A percentile compares a stretch with the other conserved stretches of the same genome.
These are phyloP conservation scores for Trinorchestia longiramus DNA, from an alignment of 1,140 invertebrate species.

Conservation along the genomic window DNA sequence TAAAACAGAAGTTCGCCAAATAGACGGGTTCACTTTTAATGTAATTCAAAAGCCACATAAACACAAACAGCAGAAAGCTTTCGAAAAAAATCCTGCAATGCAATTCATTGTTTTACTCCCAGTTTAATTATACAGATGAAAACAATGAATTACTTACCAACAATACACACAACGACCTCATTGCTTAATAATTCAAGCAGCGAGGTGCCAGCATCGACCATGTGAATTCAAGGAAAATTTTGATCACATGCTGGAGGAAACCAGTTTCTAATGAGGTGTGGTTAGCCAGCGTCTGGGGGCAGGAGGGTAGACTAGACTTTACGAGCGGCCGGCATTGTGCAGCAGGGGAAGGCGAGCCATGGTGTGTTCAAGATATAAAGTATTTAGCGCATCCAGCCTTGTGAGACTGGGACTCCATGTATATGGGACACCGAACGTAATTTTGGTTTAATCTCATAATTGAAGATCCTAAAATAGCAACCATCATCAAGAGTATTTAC, in stretches of 20 bases:
- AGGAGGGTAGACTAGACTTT: not conserved
- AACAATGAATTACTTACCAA: not conserved
- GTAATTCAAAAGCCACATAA: not conserved
- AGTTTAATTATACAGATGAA: not conserved
- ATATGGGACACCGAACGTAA: not conserved
- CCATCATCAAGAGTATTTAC: too few species aligned
- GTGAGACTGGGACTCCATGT: not conserved
- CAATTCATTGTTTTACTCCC: not conserved
- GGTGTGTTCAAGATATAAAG: not conserved
- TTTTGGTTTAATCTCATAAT: not conserved
- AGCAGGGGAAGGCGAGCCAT: not conserved
- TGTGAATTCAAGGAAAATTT: not conserved
- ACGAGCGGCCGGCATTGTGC: conserved; percentile 1
- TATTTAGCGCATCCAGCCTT: not conserved
- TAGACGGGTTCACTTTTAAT: not conserved
- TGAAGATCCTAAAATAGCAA: not conserved
- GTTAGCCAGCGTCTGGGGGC: not conserved
- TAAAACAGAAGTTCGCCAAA: not conserved
- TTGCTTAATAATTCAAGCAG: not conserved
- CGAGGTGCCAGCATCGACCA: not conserved
- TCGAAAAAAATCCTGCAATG: not conserved
- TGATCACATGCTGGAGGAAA: not conserved
- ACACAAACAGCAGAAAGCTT: not conserved
- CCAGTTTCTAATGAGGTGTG: not conserved
- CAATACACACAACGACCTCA: not conserved